These are phyloP conservation scores for Drosophila tropicalis DNA, from an alignment of 1,140 invertebrate genomes.

Conservation along the genomic window DNA sequence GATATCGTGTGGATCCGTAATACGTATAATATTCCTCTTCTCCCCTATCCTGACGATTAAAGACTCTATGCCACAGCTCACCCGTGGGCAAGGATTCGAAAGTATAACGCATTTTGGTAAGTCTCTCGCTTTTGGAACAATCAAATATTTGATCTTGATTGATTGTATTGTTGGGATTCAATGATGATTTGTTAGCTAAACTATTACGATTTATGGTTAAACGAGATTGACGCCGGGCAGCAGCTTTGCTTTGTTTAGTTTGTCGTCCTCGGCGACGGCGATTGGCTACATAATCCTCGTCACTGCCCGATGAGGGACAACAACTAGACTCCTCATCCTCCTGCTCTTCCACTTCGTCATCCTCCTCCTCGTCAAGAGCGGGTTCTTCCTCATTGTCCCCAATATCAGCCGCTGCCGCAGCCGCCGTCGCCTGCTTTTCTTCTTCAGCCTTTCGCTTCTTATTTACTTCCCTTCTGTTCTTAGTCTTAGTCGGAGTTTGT, in stretches of 20 bases:
- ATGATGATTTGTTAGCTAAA: constrained; percentile 17
- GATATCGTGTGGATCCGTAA: constrained; percentile 84
- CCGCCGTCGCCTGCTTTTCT: background rate
- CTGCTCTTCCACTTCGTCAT: constrained; percentile 32
- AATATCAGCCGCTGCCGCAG: background rate
- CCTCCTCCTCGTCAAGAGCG: constrained; percentile 26
- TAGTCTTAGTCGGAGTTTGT: constrained; percentile 23
- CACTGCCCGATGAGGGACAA: constrained; percentile 48
- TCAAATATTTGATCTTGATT: constrained; percentile 57
- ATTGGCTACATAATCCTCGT: constrained; percentile 63
- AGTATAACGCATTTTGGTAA: constrained; percentile 88
- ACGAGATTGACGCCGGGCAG: constrained; percentile 52
- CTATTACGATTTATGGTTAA: constrained; percentile 53
- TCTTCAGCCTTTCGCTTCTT: constrained; percentile 3
- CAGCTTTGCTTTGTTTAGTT: constrained; percentile 56
- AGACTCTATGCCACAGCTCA: constrained; percentile 91
- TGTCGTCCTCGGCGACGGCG: background rate
- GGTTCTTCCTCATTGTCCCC: constrained; percentile 29
- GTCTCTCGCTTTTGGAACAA: constrained; percentile 59
- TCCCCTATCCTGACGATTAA: constrained; percentile 89
- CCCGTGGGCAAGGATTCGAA: constrained; percentile 89
- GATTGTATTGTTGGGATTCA: constrained; percentile 16
- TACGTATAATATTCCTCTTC: constrained; percentile 84
- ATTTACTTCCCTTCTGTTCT: constrained; percentile 75
- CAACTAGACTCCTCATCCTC: constrained; percentile 44